Conservation (phyloP, 2,113 vertebrate genomes). For the Phocoena phocoena region DNA sequence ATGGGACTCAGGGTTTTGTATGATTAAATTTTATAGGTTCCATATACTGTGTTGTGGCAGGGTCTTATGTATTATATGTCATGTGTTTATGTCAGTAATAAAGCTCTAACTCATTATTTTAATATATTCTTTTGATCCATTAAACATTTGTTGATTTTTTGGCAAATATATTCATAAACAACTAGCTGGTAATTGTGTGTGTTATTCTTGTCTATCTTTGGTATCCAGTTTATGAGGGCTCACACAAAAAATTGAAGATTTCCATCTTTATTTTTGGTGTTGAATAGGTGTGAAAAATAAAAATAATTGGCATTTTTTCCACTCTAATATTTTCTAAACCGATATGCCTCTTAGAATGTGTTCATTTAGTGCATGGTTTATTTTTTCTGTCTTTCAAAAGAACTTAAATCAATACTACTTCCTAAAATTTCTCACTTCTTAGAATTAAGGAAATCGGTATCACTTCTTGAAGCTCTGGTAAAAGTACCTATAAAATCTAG, state of each 20-base stretch:
- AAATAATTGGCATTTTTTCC: neutral
- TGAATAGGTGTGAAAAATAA: neutral
- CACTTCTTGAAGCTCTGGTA: neutral
- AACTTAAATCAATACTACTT: neutral
- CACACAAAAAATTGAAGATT: neutral
- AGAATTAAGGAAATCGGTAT: neutral
- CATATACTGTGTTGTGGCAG: neutral
- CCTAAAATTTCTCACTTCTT: neutral
- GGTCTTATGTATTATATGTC: neutral
- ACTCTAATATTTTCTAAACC: neutral
- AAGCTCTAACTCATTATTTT: neutral
- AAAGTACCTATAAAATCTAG: neutral
- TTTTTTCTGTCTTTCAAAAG: too few relatives aligned
- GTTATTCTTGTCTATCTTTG: neutral
- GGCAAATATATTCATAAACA: neutral
- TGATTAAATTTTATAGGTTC: neutral
- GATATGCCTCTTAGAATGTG: neutral
- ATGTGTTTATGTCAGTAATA: neutral
- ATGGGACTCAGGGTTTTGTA: neutral
- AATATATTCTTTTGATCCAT: neutral
- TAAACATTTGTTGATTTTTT: neutral
- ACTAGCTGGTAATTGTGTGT: neutral
- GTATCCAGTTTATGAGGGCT: neutral
- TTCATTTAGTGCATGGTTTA: neutral
- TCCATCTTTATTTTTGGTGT: neutral